Conservation (phyloP, 2,113 vertebrate genomes). For the Ochotona curzoniae region DNA sequence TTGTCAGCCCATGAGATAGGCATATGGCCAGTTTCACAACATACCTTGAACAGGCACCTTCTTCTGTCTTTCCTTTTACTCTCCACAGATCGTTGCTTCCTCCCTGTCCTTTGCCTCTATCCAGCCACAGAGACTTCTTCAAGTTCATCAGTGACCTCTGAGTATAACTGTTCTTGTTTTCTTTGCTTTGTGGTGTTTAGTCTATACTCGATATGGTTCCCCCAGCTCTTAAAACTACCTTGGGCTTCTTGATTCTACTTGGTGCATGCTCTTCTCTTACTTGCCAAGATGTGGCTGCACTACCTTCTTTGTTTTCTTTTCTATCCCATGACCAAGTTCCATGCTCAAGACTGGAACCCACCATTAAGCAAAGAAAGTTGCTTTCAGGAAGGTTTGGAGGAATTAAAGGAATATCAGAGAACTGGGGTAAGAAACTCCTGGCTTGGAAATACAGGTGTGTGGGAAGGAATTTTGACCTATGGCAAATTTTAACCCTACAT, state of each 20-base stretch:
- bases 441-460: neutral
- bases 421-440: neutral
- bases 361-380: neutral
- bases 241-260: neutral
- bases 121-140: neutral
- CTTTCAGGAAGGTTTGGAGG: neutral
- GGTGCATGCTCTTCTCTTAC: neutral
- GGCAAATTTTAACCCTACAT: neutral
- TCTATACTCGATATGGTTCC: neutral
- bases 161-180: neutral
- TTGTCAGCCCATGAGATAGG: neutral
- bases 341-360: too few relatives aligned
- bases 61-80: neutral
- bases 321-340: neutral
- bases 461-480: neutral
- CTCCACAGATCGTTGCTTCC: neutral
- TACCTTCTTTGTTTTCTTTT: neutral
- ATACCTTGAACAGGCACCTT: neutral
- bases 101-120: neutral
- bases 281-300: rapidly evolving
- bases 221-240: neutral
- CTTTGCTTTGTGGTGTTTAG: neutral
- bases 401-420: neutral
- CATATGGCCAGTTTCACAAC: neutral
- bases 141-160: neutral